Conservation (phyloP, 1,140 invertebrate genomes). For the Venturia canescens region DNA sequence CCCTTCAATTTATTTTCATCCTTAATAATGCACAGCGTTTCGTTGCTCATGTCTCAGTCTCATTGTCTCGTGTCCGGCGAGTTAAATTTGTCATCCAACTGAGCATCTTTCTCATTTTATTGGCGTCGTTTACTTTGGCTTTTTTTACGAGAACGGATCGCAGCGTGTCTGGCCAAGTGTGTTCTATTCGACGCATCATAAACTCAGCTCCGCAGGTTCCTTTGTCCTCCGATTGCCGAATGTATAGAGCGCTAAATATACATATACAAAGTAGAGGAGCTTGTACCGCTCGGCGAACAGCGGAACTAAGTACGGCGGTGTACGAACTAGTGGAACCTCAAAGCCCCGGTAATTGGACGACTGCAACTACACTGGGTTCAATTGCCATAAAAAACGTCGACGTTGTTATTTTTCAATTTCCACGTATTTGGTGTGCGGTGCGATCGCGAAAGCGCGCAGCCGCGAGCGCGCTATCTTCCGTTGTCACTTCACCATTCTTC, state of each 20-base stretch:
- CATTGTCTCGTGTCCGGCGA: neutral
- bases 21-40: neutral
- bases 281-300: neutral
- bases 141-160: neutral
- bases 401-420: slow-evolving; percentile 63
- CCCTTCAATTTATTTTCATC: neutral
- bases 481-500: neutral
- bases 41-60: too few species aligned
- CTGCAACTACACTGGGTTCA: slow-evolving; percentile 11
- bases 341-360: slow-evolving; percentile 57
- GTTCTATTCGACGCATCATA: neutral
- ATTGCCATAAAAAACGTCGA: slow-evolving; percentile 47
- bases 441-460: neutral
- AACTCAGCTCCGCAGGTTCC: neutral
- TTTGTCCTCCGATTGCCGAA: neutral
- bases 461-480: neutral
- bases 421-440: slow-evolving; percentile 41
- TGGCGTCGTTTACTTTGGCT: neutral
- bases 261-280: neutral
- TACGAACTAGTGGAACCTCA: neutral
- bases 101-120: neutral
- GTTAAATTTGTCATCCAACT: neutral
- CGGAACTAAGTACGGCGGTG: neutral
- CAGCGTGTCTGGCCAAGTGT: neutral
- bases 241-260: neutral